Evolutionary conservation across 2,797 vertebrate species (phyloP).

Genomic region (Enteromius radiatus): DNA sequence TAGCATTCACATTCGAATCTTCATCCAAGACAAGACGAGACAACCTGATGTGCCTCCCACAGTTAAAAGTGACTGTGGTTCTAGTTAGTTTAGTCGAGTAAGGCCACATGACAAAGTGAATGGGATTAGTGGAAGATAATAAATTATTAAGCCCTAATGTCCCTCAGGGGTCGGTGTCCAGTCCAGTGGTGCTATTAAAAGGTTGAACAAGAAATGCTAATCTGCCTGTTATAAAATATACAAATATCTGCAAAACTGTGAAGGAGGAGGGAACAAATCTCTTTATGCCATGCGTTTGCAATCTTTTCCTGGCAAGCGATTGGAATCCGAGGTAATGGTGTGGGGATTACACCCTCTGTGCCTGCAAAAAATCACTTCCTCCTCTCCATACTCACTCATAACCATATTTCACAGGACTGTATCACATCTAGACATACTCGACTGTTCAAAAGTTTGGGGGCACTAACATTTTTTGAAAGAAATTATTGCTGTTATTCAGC

Average conservation of each 20-base stretch:
- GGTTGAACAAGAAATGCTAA: slow-evolving; percentile 51
- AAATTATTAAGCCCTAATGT: slow-evolving; percentile 44
- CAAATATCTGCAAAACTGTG: slow-evolving; percentile 31
- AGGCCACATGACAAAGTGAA: neutral
- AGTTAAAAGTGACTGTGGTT: neutral
- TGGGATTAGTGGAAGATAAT: slow-evolving; percentile 21
- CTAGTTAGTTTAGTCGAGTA: neutral
- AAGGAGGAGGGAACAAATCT: slow-evolving; percentile 4
- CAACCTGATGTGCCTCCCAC: neutral
- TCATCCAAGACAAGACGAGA: neutral
- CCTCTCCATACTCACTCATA: neutral
- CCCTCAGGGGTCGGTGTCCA: neutral
- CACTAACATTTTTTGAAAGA: neutral
- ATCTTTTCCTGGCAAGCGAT: slow-evolving; percentile 36
- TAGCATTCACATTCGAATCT: neutral
- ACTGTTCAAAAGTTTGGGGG: neutral
- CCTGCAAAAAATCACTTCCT: neutral
- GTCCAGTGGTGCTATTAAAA: slow-evolving; percentile 28
- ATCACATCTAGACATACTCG: slow-evolving; percentile 10
- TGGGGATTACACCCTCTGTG: slow-evolving; percentile 31
- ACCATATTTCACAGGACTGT: slow-evolving; percentile 13
- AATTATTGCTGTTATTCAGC: neutral
- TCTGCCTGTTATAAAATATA: slow-evolving; percentile 39
- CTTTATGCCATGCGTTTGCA: slow-evolving; percentile 25
- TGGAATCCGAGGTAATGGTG: slow-evolving; percentile 43